A percentile compares a stretch with the other conserved stretches of the same genome.
Conservation (phyloP, 2,888 invertebrate genomes). For the Caradrina kadenii region DNA sequence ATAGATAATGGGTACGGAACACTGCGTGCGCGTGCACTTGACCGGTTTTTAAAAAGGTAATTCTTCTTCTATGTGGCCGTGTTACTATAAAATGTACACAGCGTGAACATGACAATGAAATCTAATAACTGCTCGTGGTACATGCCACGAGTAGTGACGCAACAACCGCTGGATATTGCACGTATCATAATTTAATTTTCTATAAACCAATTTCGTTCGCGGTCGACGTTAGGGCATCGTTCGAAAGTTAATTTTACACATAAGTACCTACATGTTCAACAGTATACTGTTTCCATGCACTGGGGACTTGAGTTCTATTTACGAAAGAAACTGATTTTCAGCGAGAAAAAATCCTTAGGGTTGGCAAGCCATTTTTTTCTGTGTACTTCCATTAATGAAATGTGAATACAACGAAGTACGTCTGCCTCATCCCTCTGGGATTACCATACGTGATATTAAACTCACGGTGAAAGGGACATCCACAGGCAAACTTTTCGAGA, state of each 20-base stretch:
- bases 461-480: too few relatives aligned
- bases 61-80: constrained; percentile 37
- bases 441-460: not conserved
- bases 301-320: not conserved
- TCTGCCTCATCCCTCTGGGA: too few relatives aligned
- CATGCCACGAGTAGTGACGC: constrained; percentile 33
- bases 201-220: constrained; percentile 51
- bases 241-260: constrained; percentile 44
- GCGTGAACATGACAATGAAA: constrained; percentile 26
- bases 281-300: constrained; percentile 6
- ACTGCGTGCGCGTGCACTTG: too few relatives aligned
- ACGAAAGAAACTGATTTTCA: not conserved
- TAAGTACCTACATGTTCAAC: constrained; percentile 12
- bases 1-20: too few relatives aligned
- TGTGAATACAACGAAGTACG: not conserved
- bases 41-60: constrained; percentile 27
- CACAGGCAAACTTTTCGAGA: too few relatives aligned
- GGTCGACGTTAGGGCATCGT: constrained; percentile 28
- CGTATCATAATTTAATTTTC: constrained; percentile 42
- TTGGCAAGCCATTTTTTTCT: not conserved
- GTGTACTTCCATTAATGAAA: not conserved
- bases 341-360: not conserved
- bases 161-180: constrained; percentile 26
- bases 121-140: constrained; percentile 28
- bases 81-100: constrained; percentile 18